These are phyloP conservation scores for Hirudo medicinalis DNA, from an alignment of 1,140 invertebrate species.

Conservation along the genomic window DNA sequence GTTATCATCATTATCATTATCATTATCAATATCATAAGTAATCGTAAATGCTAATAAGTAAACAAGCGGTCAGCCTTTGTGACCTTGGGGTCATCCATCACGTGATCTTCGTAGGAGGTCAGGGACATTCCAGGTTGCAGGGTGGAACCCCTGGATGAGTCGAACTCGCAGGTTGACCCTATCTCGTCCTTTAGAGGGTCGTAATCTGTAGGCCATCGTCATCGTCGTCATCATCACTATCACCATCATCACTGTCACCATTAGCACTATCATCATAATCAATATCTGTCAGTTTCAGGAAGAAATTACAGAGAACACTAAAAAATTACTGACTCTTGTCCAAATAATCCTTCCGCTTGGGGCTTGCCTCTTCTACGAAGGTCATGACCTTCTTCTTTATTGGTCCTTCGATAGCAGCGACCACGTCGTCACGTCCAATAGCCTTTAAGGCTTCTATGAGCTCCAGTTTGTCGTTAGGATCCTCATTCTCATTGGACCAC, in stretches of 20 bases:
- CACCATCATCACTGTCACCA: not conserved
- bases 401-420: conserved; percentile 55
- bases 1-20: no score
- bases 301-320: not conserved
- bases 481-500: conserved; percentile 24
- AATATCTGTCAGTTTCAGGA: no score
- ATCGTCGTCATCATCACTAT: not conserved
- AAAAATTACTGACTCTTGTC: not conserved
- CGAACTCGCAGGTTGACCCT: conserved; percentile 13
- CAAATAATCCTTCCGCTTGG: not conserved
- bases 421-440: conserved; percentile 74
- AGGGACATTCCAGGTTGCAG: not conserved
- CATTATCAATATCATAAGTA: no score
- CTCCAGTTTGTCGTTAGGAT: conserved; percentile 50
- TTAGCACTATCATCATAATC: no score
- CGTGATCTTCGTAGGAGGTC: conserved; percentile 8
- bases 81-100: not conserved
- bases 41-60: no score
- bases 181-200: conserved; percentile 14
- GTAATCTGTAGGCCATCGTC: conserved; percentile 1
- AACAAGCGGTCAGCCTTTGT: not conserved
- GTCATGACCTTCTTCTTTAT: not conserved
- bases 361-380: not conserved
- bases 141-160: conserved; percentile 13
- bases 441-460: conserved; percentile 69